Base-by-base conservation (phyloP, 2,888 invertebrate genomes). In the Scaptomyza parva region DNA sequence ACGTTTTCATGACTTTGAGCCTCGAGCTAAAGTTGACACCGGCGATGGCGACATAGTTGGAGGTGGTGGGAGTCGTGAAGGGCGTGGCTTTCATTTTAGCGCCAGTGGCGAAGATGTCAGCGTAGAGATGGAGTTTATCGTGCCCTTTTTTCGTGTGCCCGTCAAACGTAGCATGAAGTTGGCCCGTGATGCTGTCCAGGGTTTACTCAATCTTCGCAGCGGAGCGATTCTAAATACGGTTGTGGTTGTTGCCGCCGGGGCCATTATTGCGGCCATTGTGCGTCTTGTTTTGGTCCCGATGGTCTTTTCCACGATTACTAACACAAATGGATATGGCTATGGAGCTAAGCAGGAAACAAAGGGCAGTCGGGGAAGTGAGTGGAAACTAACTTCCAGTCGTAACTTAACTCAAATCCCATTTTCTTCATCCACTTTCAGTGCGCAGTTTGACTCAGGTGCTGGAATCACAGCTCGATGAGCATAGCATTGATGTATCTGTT, bases 101-200 rank as follows among this genome's bases (percentile, higher is more conserved):
- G 85, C 90, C 6, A 77, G 76, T 24, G 87, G 84, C 14, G 75
- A 78, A 9, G 90, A 91, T 74, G 63, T 91, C 9, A 84, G 74
- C 60, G 91, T 95, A 33, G 93, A 94, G 57, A 86, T 94, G 82
- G 93, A 94, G 43, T 93, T 95, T 61, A 92, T 92, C 2, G 92
- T 94, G 12, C 94, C 95, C 0, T 94, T 95, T 69, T 76, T 94
- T 6, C 91, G 92, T 4, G 92, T 95, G 45, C 95, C 95, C 0
- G 90, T 94, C 3, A 91, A 92, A 45, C 92, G 89, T 1, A 88
- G 93, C 26, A 86, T 92, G 64, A 88, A 91, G 12, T 41, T 83
- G 39, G 86, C 90, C 2, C 74, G 76, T 1, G 62, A 85, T 4
- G 84, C 89, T 0, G 58, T 90, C 12, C 84, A 89, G 41, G 89